Evolutionary conservation across 2,888 invertebrate genomes (phyloP).

Genomic region (Amblyteles armatorius): DNA sequence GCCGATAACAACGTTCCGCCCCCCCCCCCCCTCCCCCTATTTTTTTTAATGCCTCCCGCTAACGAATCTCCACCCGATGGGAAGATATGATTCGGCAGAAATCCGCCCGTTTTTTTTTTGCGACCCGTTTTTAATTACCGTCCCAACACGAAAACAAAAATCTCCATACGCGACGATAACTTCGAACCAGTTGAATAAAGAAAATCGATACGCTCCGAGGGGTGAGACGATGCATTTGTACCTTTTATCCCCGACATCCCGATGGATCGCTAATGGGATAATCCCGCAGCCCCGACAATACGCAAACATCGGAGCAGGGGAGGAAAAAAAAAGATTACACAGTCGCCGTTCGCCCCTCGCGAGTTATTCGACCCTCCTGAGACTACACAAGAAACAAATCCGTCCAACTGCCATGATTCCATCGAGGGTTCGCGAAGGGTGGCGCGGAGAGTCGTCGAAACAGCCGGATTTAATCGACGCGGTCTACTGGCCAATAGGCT

Average conservation of each 20-base stretch:
- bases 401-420: constrained; percentile 8
- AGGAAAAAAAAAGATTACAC: constrained; percentile 24
- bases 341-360: not conserved
- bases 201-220: not conserved
- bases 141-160: not conserved
- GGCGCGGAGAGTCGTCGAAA: constrained; percentile 21
- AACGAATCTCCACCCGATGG: not conserved
- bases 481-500: constrained; percentile 67
- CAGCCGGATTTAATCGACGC: constrained; percentile 63
- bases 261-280: constrained; percentile 37
- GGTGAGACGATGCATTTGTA: not conserved
- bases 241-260: constrained; percentile 10
- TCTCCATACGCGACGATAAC: not conserved
- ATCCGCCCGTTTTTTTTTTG: not conserved
- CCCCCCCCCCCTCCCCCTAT: no score
- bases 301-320: not conserved
- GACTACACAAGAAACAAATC: constrained; percentile 35
- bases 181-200: not conserved
- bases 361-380: not conserved
- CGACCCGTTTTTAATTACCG: not conserved
- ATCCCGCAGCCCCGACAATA: constrained; percentile 5
- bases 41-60: not conserved
- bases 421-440: not conserved
- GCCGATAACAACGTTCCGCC: not conserved
- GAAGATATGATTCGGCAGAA: not conserved